Evolutionary conservation across 2,888 invertebrate species (phyloP).

Genomic region (Drosophila subsilvestris): DNA sequence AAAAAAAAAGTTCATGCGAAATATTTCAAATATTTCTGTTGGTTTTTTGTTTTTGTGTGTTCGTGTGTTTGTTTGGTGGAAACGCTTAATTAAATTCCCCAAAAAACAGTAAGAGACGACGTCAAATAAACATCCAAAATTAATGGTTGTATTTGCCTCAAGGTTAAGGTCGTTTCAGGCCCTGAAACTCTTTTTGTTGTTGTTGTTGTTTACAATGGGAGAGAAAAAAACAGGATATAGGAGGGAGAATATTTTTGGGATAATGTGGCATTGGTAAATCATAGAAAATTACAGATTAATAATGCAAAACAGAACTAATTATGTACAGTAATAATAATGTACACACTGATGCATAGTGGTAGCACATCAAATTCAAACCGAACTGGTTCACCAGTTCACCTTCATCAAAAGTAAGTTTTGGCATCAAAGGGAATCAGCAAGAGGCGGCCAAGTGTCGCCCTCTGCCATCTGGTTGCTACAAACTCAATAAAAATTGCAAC

Average conservation of each 20-base stretch:
- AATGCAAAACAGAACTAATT: too few species aligned
- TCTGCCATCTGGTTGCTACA: background rate
- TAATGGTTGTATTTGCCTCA: slow-evolving; percentile 39
- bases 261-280: too few species aligned
- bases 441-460: background rate
- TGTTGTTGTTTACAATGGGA: slow-evolving; percentile 6
- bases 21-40: slow-evolving; percentile 32
- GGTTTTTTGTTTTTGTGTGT: slow-evolving; percentile 9
- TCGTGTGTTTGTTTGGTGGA: slow-evolving; percentile 8
- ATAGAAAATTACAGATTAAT: too few species aligned
- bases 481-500: background rate
- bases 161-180: slow-evolving; percentile 42
- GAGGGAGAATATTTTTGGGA: background rate
- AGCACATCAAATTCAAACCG: too few species aligned
- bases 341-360: too few species aligned
- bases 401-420: too few species aligned
- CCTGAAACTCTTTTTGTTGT: background rate
- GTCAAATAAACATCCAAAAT: slow-evolving; percentile 43
- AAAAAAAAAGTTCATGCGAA: slow-evolving; percentile 17
- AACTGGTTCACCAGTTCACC: too few species aligned
- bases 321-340: too few species aligned
- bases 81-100: slow-evolving; percentile 45
- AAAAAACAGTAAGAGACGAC: slow-evolving; percentile 8
- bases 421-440: too few species aligned
- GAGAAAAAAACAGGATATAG: background rate